A percentile compares a stretch with the other conserved stretches of the same genome.
Evolutionary conservation across 2,113 vertebrate genomes (phyloP).

Genomic region (Channa maculata): DNA sequence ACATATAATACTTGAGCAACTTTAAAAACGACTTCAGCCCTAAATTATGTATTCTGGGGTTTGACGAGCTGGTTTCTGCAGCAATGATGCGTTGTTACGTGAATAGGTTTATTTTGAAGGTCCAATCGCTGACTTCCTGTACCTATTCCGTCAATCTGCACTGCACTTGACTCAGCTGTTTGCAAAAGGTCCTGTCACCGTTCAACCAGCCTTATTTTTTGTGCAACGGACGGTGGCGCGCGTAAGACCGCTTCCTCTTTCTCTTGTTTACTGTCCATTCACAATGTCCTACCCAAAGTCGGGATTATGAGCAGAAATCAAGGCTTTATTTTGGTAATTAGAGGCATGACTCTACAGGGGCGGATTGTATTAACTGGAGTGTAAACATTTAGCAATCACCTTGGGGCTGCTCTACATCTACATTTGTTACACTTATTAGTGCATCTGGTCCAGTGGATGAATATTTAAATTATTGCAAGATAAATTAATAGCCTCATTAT

Average conservation of each 20-base stretch:
- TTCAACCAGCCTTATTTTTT: constrained; percentile 72
- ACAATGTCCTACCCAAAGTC: constrained; percentile 39
- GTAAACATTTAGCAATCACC: constrained; percentile 62
- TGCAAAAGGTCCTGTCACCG: constrained; percentile 62
- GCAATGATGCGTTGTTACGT: too few species aligned
- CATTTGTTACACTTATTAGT: constrained; percentile 57
- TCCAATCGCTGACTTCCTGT: constrained; percentile 33
- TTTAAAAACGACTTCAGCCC: not conserved
- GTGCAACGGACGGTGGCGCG: constrained; percentile 77
- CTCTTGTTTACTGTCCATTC: constrained; percentile 32
- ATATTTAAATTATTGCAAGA: constrained; percentile 40
- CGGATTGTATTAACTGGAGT: constrained; percentile 53
- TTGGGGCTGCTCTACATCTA: constrained; percentile 49
- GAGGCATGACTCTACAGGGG: constrained; percentile 52
- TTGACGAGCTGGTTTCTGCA: not conserved
- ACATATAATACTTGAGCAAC: not conserved
- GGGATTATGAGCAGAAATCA: constrained; percentile 35
- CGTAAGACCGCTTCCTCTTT: constrained; percentile 73
- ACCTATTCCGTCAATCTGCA: not conserved
- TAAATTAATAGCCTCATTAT: constrained; percentile 15
- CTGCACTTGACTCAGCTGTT: constrained; percentile 52
- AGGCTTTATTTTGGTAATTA: constrained; percentile 67
- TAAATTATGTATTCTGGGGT: not conserved
- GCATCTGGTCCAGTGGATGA: constrained; percentile 48
- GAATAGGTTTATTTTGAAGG: constrained; percentile 54